Evolutionary conservation across 2,797 vertebrate genomes (phyloP).

Genomic region (Podarcis siculus): DNA sequence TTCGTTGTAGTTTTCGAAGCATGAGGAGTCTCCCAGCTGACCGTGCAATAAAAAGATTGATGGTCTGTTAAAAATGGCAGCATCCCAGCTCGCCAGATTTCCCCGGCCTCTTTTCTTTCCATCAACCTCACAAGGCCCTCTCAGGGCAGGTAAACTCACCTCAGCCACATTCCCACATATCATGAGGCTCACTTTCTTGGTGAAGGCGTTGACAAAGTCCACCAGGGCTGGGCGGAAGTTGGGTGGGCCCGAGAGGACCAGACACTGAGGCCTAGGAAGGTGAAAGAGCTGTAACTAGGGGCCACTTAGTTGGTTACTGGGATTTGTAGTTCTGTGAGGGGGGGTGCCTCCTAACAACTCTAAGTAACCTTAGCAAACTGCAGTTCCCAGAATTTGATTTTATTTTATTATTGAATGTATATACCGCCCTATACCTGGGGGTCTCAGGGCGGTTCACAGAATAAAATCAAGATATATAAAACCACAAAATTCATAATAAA

Average conservation of each 20-base stretch:
- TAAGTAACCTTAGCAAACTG: too few relatives aligned
- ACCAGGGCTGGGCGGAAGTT: constrained; percentile 79
- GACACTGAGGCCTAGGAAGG: constrained; percentile 78
- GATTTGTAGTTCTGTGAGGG: too few relatives aligned
- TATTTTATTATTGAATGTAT: too few relatives aligned
- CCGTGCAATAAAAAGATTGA: background rate
- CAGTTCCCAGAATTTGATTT: too few relatives aligned
- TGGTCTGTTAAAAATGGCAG: background rate
- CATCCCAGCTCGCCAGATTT: background rate
- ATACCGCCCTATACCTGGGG: too few relatives aligned
- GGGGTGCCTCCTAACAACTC: too few relatives aligned
- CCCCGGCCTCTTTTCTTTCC: fast-evolving
- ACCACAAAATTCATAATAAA: too few relatives aligned
- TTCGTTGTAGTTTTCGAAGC: constrained; percentile 29
- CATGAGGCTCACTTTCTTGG: constrained; percentile 82
- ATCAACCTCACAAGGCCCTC: too few relatives aligned
- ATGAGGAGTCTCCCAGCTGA: background rate
- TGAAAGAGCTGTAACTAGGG: background rate
- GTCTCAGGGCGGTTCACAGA: too few relatives aligned
- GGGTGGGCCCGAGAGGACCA: constrained; percentile 81
- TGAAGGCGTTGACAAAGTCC: constrained; percentile 81
- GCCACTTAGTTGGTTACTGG: too few relatives aligned
- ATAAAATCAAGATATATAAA: too few relatives aligned
- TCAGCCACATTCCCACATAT: constrained; percentile 81
- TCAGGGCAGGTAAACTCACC: constrained; percentile 58